Percentiles rank a stretch among this genome's conserved stretches.
phyloP scores from a whole-genome alignment of 2,888 invertebrate species.

The Drosophila anomelani region DNA sequence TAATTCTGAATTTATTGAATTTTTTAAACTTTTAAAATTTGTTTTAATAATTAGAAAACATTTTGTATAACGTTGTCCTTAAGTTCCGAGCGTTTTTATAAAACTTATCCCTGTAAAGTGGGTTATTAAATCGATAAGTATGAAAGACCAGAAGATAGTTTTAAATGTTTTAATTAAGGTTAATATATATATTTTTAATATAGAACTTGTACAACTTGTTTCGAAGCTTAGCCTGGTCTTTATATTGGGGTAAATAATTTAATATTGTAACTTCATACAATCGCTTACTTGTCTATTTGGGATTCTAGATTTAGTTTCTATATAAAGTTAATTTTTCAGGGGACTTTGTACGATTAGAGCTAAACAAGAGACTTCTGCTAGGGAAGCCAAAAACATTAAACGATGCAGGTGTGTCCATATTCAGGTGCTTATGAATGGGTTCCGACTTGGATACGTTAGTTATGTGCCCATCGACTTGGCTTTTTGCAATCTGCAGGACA shows the following conservation, averaged over 20 bases:
- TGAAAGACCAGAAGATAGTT: background rate
- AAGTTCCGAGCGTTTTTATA: too few relatives aligned
- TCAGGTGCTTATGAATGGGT: constrained; percentile 32
- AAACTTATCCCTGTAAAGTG: too few relatives aligned
- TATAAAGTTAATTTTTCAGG: constrained; percentile 24
- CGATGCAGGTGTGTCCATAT: constrained; percentile 34
- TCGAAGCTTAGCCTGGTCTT: constrained; percentile 39
- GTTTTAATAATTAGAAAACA: too few relatives aligned
- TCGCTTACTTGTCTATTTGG: constrained; percentile 25
- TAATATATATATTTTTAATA: constrained; percentile 31
- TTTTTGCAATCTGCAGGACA: constrained; percentile 80
- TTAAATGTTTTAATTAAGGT: constrained; percentile 15
- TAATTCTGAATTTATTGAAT: too few relatives aligned
- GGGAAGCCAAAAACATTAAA: constrained; percentile 53
- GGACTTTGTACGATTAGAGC: constrained; percentile 55
- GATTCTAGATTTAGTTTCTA: constrained; percentile 18
- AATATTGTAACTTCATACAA: constrained; percentile 55
- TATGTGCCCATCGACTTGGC: constrained; percentile 83
- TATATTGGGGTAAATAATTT: constrained; percentile 57
- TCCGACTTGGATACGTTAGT: constrained; percentile 24
- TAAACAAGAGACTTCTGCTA: constrained; percentile 43
- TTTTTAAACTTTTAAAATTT: too few relatives aligned
- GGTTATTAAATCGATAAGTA: too few relatives aligned
- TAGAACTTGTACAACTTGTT: constrained; percentile 52
- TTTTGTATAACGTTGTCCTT: too few relatives aligned